Evolutionary conservation across 2,888 invertebrate species (phyloP), one percentile per base, ranked within the genome.

Genomic region (Vanessa cardui): DNA sequence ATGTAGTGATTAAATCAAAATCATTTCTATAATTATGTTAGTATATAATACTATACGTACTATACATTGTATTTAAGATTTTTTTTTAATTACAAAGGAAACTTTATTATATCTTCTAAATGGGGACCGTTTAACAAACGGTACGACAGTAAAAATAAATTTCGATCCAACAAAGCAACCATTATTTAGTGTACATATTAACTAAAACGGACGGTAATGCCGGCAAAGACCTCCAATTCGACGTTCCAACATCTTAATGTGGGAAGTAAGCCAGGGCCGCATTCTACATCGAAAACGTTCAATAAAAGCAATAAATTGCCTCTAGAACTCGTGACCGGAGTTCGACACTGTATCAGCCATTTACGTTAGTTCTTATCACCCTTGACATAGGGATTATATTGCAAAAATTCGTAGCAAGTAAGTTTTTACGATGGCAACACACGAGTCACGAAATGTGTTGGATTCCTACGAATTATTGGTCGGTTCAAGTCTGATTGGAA

Each of bases 241-340:
- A 72, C 75, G 79, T 78, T 77, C 77, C 73, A 77, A 74, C 76
- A 75, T 76, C 72, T 77, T 78, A 77, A 78, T 78, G 74, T 73
- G 72, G 72, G 73, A 76, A 76, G 77, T 73, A 76, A 73, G 70
- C 71, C 71, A 74, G 76, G 69, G 75, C 74, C 76, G 56, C 73
- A 76, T 76, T 78, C 76, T 78, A 77, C 77, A 74, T 76, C 74
- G 76, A 76, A 77, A 81, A 79, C 79, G 80, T 81, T 80, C 81
- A 79, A 80, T 82, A 80, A 78, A 77, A 73, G 75, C 73, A 70
- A 79, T 82, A 81, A 78, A 80, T 82, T 77, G 74, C 62, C 62
- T 69, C 69, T 62, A 62, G 58, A 62, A 59, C 59, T 60, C 62
- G 62, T 62, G 65, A 62, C 65, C 61, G 26, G 52, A 54, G 61